These are phyloP conservation scores for Achroia grisella DNA, from an alignment of 1,140 invertebrate species.

Conservation along the genomic window DNA sequence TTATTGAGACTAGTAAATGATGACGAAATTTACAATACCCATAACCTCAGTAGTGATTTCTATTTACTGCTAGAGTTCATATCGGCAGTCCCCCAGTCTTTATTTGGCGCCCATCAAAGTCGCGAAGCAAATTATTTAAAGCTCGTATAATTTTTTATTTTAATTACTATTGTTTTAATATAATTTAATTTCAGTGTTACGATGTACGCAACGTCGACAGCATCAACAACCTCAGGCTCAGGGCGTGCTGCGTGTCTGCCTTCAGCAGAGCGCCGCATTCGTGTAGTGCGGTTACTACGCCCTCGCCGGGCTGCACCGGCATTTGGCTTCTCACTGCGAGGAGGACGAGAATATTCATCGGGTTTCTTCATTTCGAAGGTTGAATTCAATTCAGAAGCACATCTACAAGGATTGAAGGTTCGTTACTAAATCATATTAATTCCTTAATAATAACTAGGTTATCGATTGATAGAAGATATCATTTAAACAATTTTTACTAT, in stretches of 20 bases:
- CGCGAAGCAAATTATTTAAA: no score
- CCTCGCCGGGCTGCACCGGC: constrained; percentile 53
- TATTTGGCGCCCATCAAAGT: no score
- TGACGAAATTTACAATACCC: no score
- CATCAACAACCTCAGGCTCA: constrained; percentile 60
- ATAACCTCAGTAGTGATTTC: no score
- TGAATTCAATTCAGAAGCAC: constrained; percentile 88
- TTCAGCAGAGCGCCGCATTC: constrained; percentile 46
- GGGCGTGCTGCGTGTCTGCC: constrained; percentile 24
- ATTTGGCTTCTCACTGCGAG: constrained; percentile 91
- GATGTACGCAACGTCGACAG: constrained; percentile 63
- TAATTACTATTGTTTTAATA: no score
- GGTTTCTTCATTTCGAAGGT: constrained; percentile 95
- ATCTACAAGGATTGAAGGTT: constrained; percentile 89
- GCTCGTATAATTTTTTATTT: no score
- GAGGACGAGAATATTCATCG: constrained; percentile 92
- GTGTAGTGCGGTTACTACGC: constrained; percentile 58
- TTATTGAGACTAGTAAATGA: no score
- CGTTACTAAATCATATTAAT: constrained; percentile 1
- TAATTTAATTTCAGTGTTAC: constrained; percentile 16
- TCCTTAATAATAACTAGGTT: no score
- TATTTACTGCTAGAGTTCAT: no score
- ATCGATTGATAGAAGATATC: no score
- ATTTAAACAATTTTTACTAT: no score
- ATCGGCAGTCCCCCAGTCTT: no score